Base-by-base conservation (phyloP, 2,113 vertebrate genomes). In the Pyrgilauda ruficollis region DNA sequence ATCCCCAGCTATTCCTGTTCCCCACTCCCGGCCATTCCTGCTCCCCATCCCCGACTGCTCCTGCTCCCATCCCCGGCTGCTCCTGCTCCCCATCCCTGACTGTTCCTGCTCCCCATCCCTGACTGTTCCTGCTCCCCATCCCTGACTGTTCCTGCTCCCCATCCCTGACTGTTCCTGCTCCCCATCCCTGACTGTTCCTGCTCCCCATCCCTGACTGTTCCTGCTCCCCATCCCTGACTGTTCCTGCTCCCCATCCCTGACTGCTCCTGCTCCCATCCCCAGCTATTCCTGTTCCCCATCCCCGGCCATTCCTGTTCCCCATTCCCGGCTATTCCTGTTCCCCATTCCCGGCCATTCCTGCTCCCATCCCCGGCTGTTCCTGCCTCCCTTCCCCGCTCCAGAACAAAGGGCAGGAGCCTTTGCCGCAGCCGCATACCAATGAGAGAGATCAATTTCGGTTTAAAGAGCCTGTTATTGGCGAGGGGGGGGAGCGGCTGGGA, bases 351-450 rank as follows among this genome's bases (percentile, higher is more conserved):
- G n/a, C n/a, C n/a, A n/a, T n/a, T n/a, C n/a, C 52, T 53, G 16
- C 10, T 11, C 11, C 53, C 18, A 13, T 55, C 3, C 31, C 53
- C 8, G 31, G 19, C 30, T 5, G 17, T 3, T 50, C 14, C 27
- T 24, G 8, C 68, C 78, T 31, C 56, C 56, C 56, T 35, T 58
- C 56, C n/a, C 56, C 56, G 33, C 56, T 11, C 2, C 84, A 82
- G 78, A 95, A 95, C 87, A 94, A 95, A 94, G 87, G 92, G 88
- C 86, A 86, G 87, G 26, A 66, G 68, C 37, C 43, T 28, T 9
- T 52, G 76, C 61, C 33, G 61, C 76, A 79, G 76, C 84, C 39
- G 89, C 91, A 94, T 87, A 89, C 43, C 89, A 87, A 92, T 67
- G 94, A 88, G 86, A 49, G 84, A 85, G 86, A 91, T 85, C 87